These are phyloP conservation scores for Tyto alba DNA, from an alignment of 2,113 vertebrate genomes.

Conservation along the genomic window DNA sequence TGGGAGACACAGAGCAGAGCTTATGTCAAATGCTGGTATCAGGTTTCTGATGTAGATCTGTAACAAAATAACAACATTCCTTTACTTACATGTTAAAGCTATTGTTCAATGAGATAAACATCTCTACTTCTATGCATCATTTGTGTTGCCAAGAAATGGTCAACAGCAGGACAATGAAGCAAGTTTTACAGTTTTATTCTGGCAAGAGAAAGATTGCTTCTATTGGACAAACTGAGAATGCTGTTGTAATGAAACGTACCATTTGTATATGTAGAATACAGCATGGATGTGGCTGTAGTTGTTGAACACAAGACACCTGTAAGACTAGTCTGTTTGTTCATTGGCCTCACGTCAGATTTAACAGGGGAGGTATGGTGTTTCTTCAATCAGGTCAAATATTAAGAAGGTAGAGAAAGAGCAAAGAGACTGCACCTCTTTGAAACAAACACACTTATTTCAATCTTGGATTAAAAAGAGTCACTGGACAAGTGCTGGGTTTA, in stretches of 20 bases:
- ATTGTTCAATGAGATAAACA: neutral
- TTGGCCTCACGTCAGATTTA: neutral
- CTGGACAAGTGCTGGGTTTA: neutral
- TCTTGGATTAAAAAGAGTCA: neutral
- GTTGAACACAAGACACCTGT: neutral
- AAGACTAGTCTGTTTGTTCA: neutral
- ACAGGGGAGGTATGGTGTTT: neutral
- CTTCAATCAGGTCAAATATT: neutral
- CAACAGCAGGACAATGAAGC: neutral
- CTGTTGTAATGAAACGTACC: neutral
- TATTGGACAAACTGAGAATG: neutral
- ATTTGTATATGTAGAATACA: too few species aligned
- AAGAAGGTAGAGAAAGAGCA: neutral
- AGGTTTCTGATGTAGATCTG: neutral
- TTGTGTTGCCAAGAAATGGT: neutral
- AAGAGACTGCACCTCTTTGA: neutral
- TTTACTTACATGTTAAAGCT: neutral
- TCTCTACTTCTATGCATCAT: neutral
- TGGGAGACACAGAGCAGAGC: too few species aligned
- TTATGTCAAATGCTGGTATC: neutral
- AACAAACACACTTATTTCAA: too few species aligned
- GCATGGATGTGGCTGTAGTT: too few species aligned
- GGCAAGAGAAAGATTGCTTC: neutral
- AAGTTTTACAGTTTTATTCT: neutral
- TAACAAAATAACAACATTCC: neutral